Conservation (phyloP, 2,888 invertebrate species). For the Conus canariensis region DNA sequence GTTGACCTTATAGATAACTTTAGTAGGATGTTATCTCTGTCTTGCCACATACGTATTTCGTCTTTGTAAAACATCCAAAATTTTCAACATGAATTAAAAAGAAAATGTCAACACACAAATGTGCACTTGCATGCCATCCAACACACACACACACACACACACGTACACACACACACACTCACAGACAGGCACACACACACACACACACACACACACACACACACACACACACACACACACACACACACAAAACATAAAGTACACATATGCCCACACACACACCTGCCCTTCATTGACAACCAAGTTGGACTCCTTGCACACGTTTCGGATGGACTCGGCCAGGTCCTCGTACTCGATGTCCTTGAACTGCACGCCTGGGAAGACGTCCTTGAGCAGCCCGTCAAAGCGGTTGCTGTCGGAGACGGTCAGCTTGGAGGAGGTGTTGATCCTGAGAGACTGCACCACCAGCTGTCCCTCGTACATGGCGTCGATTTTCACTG, state of each 20-base stretch:
- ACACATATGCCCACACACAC: conserved; percentile 44
- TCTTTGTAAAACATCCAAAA: too few species aligned
- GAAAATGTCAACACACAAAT: background rate
- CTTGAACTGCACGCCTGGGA: conserved; percentile 86
- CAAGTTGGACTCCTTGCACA: conserved; percentile 85
- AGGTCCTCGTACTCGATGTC: conserved; percentile 83
- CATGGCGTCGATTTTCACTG: conserved; percentile 68
- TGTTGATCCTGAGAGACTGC: conserved; percentile 88
- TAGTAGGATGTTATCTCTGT: too few species aligned
- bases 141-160: too few species aligned
- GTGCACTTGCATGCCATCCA: background rate
- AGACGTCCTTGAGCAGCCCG: conserved; percentile 88
- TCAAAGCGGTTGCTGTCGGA: conserved; percentile 89
- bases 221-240: too few species aligned
- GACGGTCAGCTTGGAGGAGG: conserved; percentile 90
- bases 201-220: too few species aligned
- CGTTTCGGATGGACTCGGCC: conserved; percentile 83
- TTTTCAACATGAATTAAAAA: background rate
- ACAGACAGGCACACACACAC: too few species aligned
- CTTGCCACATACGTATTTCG: too few species aligned
- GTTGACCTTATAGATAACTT: too few species aligned
- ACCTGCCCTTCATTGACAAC: conserved; percentile 87
- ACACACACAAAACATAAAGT: too few species aligned
- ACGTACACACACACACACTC: too few species aligned
- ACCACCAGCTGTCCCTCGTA: conserved; percentile 86